Conservation (phyloP, 2,888 invertebrate genomes). For the Caprella mutica region DNA sequence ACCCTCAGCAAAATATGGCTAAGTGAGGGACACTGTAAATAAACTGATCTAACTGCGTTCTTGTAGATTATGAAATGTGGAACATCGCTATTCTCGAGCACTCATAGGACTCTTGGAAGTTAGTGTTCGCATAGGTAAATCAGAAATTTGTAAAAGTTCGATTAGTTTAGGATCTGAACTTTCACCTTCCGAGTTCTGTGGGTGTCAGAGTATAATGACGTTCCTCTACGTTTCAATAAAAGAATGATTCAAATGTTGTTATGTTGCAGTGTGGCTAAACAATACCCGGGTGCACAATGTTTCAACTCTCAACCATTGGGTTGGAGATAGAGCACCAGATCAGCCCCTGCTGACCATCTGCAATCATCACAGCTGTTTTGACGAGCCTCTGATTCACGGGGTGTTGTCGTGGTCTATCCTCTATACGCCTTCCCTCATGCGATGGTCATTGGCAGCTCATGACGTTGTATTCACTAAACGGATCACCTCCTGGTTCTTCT, state of each 20-base stretch:
- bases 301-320: constrained; percentile 55
- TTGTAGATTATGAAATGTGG: too few relatives aligned
- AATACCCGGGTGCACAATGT: constrained; percentile 57
- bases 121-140: too few relatives aligned
- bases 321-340: constrained; percentile 56
- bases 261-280: too few relatives aligned
- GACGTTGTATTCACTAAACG: constrained; percentile 91
- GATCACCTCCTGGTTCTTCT: constrained; percentile 76
- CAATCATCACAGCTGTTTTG: constrained; percentile 93
- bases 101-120: too few relatives aligned
- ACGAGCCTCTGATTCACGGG: constrained; percentile 86
- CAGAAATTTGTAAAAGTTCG: too few relatives aligned
- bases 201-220: too few relatives aligned
- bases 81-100: too few relatives aligned
- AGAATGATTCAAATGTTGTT: too few relatives aligned
- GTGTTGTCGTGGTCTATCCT: constrained; percentile 55
- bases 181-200: too few relatives aligned
- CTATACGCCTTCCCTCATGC: constrained; percentile 55
- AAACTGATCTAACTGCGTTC: too few relatives aligned
- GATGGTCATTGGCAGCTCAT: constrained; percentile 91
- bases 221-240: too few relatives aligned
- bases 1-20: constrained; percentile 27
- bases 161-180: too few relatives aligned
- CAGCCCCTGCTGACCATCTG: constrained; percentile 81
- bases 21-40: constrained; percentile 13